These are phyloP conservation scores for Leucozona laternaria DNA, from an alignment of 2,888 invertebrate species.

Conservation along the genomic window DNA sequence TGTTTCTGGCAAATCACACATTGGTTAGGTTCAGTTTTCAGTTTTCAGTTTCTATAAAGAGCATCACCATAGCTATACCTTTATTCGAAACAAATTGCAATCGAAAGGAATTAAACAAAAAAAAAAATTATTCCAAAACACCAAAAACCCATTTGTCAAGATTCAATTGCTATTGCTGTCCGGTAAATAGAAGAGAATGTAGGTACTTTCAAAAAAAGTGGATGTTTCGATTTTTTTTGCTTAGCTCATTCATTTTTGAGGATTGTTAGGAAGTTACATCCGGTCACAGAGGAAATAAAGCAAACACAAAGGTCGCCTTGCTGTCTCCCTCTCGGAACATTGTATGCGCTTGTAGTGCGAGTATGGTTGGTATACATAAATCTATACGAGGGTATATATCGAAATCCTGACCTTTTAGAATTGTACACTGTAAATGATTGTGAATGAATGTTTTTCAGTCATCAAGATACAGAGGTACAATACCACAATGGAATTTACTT, in stretches of 20 bases:
- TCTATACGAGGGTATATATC: neutral
- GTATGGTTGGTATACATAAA: neutral
- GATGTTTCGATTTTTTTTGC: conserved; percentile 9
- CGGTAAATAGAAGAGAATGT: conserved; percentile 54
- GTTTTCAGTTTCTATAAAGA: neutral
- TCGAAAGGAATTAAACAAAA: conserved; percentile 47
- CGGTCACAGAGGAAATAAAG: conserved; percentile 73
- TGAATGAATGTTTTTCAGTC: conserved; percentile 34
- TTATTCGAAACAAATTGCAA: conserved; percentile 69
- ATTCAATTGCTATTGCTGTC: conserved; percentile 73
- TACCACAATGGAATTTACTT: conserved; percentile 61
- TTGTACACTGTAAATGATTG: neutral
- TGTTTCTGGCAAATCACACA: conserved; percentile 26
- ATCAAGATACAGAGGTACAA: conserved; percentile 50
- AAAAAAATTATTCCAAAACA: conserved; percentile 15
- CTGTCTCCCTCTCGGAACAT: conserved; percentile 36
- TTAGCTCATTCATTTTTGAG: conserved; percentile 54
- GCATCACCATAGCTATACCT: conserved; percentile 4
- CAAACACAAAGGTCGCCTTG: conserved; percentile 60
- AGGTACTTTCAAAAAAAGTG: conserved; percentile 31
- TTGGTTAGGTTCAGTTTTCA: conserved; percentile 13
- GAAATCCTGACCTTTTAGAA: conserved; percentile 54
- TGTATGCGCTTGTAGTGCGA: neutral
- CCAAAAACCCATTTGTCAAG: conserved; percentile 72
- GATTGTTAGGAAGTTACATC: conserved; percentile 75